phyloP scores from a whole-genome alignment of 1,140 invertebrate species.

The Cotesia chilonis region DNA sequence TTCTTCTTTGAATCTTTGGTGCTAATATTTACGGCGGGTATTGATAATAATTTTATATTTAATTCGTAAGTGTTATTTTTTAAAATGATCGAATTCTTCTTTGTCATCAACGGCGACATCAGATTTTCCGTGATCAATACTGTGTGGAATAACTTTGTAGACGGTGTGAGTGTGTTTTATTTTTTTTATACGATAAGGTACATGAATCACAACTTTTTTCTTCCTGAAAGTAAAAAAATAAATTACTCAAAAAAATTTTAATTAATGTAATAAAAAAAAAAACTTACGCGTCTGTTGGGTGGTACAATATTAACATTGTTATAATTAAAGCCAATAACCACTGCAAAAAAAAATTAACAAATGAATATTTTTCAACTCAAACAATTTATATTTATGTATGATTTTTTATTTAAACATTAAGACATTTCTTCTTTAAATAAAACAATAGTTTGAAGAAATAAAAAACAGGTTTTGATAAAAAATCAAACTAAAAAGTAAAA shows the following conservation, averaged over 20 bases:
- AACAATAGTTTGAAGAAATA: no score
- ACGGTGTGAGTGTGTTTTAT: conserved; percentile 73
- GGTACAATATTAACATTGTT: conserved; percentile 21
- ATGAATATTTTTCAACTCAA: not conserved
- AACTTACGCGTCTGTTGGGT: conserved; percentile 31
- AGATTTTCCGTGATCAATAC: conserved; percentile 40
- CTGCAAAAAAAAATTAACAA: conserved; percentile 30
- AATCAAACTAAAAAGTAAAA: no score
- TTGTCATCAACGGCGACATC: conserved; percentile 48
- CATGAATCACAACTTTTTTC: conserved; percentile 71
- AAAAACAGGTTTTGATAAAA: no score
- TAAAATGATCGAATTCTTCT: conserved; percentile 43
- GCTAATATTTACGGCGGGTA: not conserved
- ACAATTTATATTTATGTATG: no score
- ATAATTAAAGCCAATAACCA: conserved; percentile 29
- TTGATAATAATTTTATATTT: not conserved
- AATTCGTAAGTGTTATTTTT: conserved; percentile 12
- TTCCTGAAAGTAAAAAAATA: conserved; percentile 55
- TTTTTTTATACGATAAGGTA: conserved; percentile 71
- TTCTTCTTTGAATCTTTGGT: conserved; percentile 7
- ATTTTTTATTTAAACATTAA: no score
- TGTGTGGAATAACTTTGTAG: conserved; percentile 70
- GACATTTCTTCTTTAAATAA: no score
- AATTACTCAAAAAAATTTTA: not conserved
- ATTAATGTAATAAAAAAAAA: conserved; percentile 10